phyloP scores from a whole-genome alignment of 2,888 invertebrate species.

The Ryuthela nishihirai region DNA sequence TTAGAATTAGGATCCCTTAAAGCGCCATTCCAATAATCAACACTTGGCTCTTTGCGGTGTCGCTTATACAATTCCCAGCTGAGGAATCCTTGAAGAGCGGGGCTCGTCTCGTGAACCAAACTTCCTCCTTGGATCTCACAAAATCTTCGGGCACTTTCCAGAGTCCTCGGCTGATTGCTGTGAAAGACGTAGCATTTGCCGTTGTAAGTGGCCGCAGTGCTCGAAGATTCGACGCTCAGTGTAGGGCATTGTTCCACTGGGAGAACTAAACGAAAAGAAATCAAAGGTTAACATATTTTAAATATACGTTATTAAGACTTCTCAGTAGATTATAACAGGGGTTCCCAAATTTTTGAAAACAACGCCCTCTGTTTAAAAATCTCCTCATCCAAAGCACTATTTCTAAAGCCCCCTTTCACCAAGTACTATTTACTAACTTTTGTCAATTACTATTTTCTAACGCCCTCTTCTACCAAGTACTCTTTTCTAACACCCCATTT shows the following conservation, averaged over 20 bases:
- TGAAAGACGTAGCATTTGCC: conserved; percentile 94
- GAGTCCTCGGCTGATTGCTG: conserved; percentile 74
- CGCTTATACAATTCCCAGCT: conserved; percentile 92
- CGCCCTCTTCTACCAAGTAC: no score
- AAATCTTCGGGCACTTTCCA: conserved; percentile 73
- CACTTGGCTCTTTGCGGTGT: conserved; percentile 82
- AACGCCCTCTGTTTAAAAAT: no score
- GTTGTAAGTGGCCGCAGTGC: conserved; percentile 87
- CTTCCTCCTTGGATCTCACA: conserved; percentile 78
- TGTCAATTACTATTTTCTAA: no score
- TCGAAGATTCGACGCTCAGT: conserved; percentile 85
- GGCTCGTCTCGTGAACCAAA: conserved; percentile 85
- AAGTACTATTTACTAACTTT: no score
- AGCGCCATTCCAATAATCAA: conserved; percentile 93
- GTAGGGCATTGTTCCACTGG: conserved; percentile 83
- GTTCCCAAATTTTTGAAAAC: no score
- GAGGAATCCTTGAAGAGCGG: conserved; percentile 87
- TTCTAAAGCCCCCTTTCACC: no score
- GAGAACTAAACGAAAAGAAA: conserved; percentile 42
- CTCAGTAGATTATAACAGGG: no score
- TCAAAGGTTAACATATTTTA: no score
- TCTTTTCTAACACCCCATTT: no score
- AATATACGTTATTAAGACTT: no score
- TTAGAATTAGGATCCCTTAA: conserved; percentile 71
- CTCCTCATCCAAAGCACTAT: no score